Conservation (phyloP, 2,113 vertebrate genomes). For the Bucco capensis region DNA sequence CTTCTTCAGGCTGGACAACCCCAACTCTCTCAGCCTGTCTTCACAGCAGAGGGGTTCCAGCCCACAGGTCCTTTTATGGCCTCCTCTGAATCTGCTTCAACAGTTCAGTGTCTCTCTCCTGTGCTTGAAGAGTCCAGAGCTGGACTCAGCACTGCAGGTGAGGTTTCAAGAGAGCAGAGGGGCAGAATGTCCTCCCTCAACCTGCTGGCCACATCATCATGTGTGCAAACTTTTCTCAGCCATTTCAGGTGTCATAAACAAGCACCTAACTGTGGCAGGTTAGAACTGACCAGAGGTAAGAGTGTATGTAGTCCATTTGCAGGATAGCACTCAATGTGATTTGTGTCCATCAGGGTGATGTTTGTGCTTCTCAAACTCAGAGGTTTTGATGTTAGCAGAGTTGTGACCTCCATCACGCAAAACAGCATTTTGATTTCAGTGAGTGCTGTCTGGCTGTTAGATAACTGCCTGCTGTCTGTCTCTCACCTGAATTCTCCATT, state of each 20-base stretch:
- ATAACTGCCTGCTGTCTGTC: background rate
- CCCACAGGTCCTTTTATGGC: too few relatives aligned
- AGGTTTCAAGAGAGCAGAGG: too few relatives aligned
- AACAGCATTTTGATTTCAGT: background rate
- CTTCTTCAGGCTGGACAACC: too few relatives aligned
- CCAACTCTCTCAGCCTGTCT: too few relatives aligned
- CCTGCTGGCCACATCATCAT: background rate
- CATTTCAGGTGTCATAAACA: background rate
- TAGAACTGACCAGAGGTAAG: fast-evolving
- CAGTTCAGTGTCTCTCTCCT: too few relatives aligned
- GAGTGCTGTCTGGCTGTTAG: background rate
- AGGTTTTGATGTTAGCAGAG: fast-evolving
- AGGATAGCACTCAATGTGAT: fast-evolving
- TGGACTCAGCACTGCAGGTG: too few relatives aligned
- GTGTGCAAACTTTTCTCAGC: background rate
- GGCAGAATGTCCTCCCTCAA: too few relatives aligned
- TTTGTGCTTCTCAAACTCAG: background rate
- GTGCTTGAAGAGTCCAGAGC: too few relatives aligned
- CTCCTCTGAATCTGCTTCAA: too few relatives aligned
- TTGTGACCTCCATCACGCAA: fast-evolving
- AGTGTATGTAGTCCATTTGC: fast-evolving
- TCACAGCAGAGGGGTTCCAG: too few relatives aligned
- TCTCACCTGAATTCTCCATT: background rate
- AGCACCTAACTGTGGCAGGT: background rate
- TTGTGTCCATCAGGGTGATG: background rate